Evolutionary conservation across 2,888 invertebrate genomes (phyloP).

Genomic region (Craniophora ligustri): DNA sequence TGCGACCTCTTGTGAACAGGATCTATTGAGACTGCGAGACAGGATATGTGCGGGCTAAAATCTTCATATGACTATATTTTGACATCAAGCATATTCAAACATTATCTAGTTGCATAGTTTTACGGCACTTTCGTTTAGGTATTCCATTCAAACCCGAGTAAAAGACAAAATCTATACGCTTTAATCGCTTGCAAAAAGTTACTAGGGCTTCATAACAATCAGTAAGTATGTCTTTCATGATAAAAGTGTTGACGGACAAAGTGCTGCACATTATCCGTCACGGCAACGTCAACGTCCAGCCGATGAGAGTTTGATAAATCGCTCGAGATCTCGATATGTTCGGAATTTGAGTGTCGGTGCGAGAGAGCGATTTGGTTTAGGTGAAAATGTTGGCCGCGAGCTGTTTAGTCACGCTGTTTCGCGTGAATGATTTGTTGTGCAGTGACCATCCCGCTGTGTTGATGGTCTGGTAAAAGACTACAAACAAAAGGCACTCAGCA

Average conservation of each 20-base stretch:
- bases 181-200: too few relatives aligned
- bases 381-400: slow-evolving; percentile 10
- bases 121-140: too few relatives aligned
- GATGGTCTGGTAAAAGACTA: neutral
- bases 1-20: too few relatives aligned
- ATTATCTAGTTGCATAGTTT: too few relatives aligned
- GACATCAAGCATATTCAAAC: too few relatives aligned
- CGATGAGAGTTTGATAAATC: slow-evolving; percentile 17
- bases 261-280: neutral
- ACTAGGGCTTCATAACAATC: too few relatives aligned
- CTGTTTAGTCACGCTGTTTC: slow-evolving; percentile 17
- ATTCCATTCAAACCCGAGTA: too few relatives aligned
- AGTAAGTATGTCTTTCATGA: neutral
- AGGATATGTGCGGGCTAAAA: too few relatives aligned
- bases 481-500: neutral
- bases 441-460: slow-evolving; percentile 13
- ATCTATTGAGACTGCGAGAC: too few relatives aligned
- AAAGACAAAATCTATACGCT: too few relatives aligned
- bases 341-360: slow-evolving; percentile 21
- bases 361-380: slow-evolving; percentile 20
- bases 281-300: slow-evolving; percentile 4
- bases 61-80: too few relatives aligned
- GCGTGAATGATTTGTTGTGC: slow-evolving; percentile 19
- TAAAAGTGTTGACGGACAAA: slow-evolving; percentile 2
- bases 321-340: slow-evolving; percentile 5